Conservation (phyloP, 2,113 vertebrate genomes). For the Oxygymnocypris stewartii region DNA sequence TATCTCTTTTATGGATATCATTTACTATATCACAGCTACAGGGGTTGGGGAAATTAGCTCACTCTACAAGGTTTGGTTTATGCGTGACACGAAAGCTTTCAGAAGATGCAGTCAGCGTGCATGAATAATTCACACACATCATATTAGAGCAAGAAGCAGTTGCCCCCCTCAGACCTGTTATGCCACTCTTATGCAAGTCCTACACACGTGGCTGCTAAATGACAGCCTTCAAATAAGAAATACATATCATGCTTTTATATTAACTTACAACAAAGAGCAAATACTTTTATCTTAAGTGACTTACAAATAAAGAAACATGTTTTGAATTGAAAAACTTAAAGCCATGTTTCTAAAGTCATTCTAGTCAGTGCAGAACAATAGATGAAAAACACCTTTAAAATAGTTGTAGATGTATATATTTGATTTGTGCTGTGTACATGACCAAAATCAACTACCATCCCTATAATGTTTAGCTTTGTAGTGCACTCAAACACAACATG, state of each 20-base stretch:
- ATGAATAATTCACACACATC: constrained; percentile 32
- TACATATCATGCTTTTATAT: background rate
- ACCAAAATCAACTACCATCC: background rate
- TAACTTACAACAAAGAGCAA: background rate
- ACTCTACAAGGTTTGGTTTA: background rate
- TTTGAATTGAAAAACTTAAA: background rate
- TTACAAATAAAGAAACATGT: no score
- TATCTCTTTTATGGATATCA: constrained; percentile 12
- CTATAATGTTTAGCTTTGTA: background rate
- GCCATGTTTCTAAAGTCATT: background rate
- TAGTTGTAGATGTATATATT: background rate
- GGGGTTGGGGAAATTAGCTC: background rate
- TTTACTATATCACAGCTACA: background rate
- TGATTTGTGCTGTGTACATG: background rate
- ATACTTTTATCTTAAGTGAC: background rate
- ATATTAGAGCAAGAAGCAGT: background rate
- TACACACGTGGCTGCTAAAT: background rate
- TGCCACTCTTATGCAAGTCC: constrained; percentile 4
- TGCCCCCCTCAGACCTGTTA: background rate
- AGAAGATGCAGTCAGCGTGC: constrained; percentile 2
- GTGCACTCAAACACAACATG: background rate
- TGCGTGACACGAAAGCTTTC: background rate
- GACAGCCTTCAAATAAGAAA: background rate
- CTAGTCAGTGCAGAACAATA: background rate
- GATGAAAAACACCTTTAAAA: background rate